A percentile compares a stretch with the other conserved stretches of the same genome.
phyloP scores from a whole-genome alignment of 2,888 invertebrate species.

The Epinotia brunnichana region DNA sequence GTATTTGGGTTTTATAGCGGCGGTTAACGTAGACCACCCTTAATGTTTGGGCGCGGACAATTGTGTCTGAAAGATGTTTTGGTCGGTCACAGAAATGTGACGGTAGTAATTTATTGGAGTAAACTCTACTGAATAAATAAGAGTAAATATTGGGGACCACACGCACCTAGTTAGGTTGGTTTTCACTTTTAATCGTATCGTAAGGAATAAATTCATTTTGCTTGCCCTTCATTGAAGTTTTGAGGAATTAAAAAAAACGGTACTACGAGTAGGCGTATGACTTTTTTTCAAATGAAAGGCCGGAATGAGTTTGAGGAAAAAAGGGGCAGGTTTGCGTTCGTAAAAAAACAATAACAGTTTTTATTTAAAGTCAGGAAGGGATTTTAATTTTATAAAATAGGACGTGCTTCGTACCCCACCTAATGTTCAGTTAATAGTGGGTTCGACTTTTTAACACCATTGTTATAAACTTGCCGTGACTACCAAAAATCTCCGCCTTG shows the following conservation, averaged over 20 bases:
- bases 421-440: conserved; percentile 21
- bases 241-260: background rate
- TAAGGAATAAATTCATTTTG: conserved; percentile 13
- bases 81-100: conserved; percentile 49
- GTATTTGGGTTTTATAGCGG: conserved; percentile 71
- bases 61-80: conserved; percentile 58
- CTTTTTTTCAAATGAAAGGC: background rate
- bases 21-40: conserved; percentile 70
- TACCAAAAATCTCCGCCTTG: conserved; percentile 20
- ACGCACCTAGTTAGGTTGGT: conserved; percentile 42
- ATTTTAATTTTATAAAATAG: conserved; percentile 16
- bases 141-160: conserved; percentile 48
- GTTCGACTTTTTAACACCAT: conserved; percentile 14
- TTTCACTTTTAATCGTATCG: conserved; percentile 25
- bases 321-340: background rate
- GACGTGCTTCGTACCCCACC: conserved; percentile 11
- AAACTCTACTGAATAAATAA: conserved; percentile 48
- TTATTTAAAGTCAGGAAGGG: background rate
- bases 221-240: conserved; percentile 10
- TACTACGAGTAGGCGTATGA: background rate
- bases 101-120: conserved; percentile 59
- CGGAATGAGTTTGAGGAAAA: background rate
- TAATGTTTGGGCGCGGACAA: conserved; percentile 64
- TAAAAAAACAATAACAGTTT: background rate
- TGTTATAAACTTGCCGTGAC: conserved; percentile 14